Conservation (phyloP, 2,888 invertebrate genomes). For the Pristionchus japonicus region DNA sequence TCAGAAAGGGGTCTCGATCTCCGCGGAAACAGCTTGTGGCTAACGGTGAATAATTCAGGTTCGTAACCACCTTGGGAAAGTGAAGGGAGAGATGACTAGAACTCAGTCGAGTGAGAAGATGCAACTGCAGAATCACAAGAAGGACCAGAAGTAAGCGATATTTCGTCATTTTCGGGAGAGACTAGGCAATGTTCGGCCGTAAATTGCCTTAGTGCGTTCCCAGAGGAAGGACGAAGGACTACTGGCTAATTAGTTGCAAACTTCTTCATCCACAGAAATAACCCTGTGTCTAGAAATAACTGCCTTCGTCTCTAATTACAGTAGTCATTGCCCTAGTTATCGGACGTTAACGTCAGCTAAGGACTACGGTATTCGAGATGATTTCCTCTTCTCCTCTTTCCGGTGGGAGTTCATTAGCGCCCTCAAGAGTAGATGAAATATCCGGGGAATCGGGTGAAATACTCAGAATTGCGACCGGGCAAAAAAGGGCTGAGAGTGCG, state of each 20-base stretch:
- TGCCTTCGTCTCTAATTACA: not conserved
- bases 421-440: not conserved
- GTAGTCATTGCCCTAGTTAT: not conserved
- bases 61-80: slow-evolving; percentile 81
- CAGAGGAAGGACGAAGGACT: too few relatives aligned
- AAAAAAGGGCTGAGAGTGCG: not conserved
- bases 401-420: not conserved
- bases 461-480: not conserved
- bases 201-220: too few relatives aligned
- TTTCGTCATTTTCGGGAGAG: not conserved
- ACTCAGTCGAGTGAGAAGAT: slow-evolving; percentile 70
- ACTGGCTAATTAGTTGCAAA: too few relatives aligned
- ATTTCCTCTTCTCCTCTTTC: not conserved
- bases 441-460: not conserved
- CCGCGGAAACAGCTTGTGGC: not conserved
- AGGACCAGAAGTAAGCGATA: slow-evolving; percentile 68
- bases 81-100: slow-evolving; percentile 80
- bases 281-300: not conserved
- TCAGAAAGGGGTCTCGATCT: not conserved
- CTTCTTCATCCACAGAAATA: too few relatives aligned
- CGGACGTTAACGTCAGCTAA: not conserved
- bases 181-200: too few relatives aligned
- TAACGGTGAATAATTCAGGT: slow-evolving; percentile 76
- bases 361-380: not conserved
- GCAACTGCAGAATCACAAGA: slow-evolving; percentile 65